phyloP scores from a whole-genome alignment of 1,140 invertebrate genomes.

The Uloborus diversus region DNA sequence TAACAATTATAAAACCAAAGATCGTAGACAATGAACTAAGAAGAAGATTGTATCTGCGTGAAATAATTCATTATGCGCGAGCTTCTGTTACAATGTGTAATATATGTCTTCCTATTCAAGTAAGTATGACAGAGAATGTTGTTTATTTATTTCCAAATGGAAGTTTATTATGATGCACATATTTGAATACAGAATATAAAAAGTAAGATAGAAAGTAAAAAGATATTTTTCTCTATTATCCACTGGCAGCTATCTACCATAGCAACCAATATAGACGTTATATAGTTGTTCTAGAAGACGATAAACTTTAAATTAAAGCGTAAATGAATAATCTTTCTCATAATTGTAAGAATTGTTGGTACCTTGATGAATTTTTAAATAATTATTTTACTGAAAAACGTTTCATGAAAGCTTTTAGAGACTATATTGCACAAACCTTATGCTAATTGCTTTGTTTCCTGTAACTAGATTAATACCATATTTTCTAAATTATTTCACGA shows the following conservation, averaged over 20 bases:
- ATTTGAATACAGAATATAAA: constrained; percentile 1
- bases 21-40: too few relatives aligned
- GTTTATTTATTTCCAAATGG: neutral
- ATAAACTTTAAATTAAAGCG: neutral
- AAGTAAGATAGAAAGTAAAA: neutral
- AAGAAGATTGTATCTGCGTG: too few relatives aligned
- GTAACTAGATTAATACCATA: too few relatives aligned
- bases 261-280: constrained; percentile 7
- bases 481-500: too few relatives aligned
- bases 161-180: neutral
- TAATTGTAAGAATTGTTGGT: too few relatives aligned
- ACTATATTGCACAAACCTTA: too few relatives aligned
- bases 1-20: too few relatives aligned
- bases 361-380: too few relatives aligned
- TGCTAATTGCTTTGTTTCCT: too few relatives aligned
- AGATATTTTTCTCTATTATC: constrained; percentile 21
- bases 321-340: too few relatives aligned
- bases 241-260: constrained; percentile 48
- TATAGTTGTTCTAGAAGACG: constrained; percentile 1
- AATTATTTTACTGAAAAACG: too few relatives aligned
- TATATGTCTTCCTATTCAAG: constrained; percentile 31
- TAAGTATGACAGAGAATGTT: neutral
- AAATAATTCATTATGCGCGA: constrained; percentile 36
- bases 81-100: constrained; percentile 40
- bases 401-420: too few relatives aligned